Evolutionary conservation across 2,797 vertebrate species (phyloP), one percentile per base, ranked within the genome.

Genomic region (Enoplosus armatus): DNA sequence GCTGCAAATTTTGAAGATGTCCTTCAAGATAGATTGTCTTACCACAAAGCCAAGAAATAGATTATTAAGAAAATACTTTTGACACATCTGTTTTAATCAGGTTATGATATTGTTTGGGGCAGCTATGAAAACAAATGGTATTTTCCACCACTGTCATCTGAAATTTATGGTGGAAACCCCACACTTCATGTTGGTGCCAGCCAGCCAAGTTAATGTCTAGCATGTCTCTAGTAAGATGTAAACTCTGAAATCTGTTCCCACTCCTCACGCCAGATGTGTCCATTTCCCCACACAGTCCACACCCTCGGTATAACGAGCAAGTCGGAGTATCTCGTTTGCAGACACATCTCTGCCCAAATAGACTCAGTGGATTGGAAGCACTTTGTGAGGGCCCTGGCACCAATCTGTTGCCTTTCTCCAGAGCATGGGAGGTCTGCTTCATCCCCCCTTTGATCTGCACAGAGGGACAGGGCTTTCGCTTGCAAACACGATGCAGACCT

Each of bases 271-370:
- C 93, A 95, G 92, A 93, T 95, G 92, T 91, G 92, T 92, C 82
- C 79, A 73, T 89, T 92, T 91, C 87, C 85, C 74, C 85, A 72
- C 72, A 62, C 20, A 54, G 85, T 90, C 89, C 87, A 94, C 93
- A 95, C 92, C 90, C 84, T 84, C 35, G 41, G 78, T 93, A 90
- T 94, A 95, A 95, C 75, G 91, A 94, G 87, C 82, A 74, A 61
- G 84, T 75, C 39, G 27, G 69, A 92, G 90, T 72, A 87, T 90
- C 90, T 90, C 45, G 86, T 92, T 94, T 94, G 90, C 92, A 87
- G 86, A 93, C 87, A 77, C 74, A 56, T 87, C 86, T 91, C 86
- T 92, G 89, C 87, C 85, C 91, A 93, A 93, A 94, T 92, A 92
- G 86, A 92, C 90, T 92, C 69, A 83, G 86, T 33, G 75, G 82